These are phyloP conservation scores for Strongylocentrotus purpuratus DNA, from an alignment of 35 echinoderm and acorn worm species.

Conservation along the genomic window DNA sequence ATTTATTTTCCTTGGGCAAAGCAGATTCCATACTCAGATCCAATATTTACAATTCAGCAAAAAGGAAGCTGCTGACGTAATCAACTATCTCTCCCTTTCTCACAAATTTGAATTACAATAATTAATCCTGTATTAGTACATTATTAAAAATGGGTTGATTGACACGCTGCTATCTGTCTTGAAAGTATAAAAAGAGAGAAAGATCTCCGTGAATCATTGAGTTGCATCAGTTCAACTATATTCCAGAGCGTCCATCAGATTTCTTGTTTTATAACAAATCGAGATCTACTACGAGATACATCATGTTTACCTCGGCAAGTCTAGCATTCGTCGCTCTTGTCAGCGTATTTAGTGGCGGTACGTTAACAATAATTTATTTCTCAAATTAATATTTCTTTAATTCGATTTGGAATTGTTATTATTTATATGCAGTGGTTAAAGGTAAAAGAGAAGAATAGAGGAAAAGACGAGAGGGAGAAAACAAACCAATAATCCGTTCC, in stretches of 20 bases:
- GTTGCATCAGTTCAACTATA: background rate
- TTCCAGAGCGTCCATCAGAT: background rate
- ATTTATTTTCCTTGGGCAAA: background rate
- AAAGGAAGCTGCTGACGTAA: background rate
- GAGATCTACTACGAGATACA: background rate
- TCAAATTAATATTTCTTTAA: no score
- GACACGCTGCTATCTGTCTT: background rate
- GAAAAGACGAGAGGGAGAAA: no score
- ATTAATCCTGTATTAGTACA: background rate
- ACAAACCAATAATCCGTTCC: no score
- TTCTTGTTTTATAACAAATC: background rate
- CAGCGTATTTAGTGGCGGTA: background rate
- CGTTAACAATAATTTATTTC: background rate
- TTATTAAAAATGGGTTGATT: background rate
- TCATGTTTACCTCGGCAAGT: background rate
- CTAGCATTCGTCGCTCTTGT: background rate
- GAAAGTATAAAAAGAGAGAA: background rate
- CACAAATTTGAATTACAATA: background rate
- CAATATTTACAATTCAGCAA: background rate
- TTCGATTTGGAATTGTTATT: no score
- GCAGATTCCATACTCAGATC: background rate
- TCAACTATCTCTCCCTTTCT: background rate
- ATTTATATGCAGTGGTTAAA: no score
- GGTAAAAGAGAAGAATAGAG: no score
- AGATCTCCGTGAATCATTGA: background rate